These are phyloP conservation scores for Netelia inedita DNA, from an alignment of 2,888 invertebrate genomes.

Conservation along the genomic window DNA sequence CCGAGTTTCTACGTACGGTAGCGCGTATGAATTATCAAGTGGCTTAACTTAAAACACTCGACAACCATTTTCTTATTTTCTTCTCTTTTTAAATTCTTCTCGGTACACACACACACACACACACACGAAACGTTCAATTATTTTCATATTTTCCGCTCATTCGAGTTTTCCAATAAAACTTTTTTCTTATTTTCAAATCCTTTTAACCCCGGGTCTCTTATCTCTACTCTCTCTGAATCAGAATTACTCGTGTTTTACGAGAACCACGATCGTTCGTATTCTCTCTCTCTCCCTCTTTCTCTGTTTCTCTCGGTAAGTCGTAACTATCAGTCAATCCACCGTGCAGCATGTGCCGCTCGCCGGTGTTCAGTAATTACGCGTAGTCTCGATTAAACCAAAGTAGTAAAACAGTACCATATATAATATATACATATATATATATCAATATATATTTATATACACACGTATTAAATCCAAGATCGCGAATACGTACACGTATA, in stretches of 20 bases:
- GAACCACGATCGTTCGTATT: neutral
- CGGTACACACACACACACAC: too few species aligned
- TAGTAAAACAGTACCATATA: neutral
- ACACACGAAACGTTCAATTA: too few species aligned
- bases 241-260: too few species aligned
- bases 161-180: neutral
- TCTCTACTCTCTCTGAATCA: too few species aligned
- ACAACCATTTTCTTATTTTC: neutral
- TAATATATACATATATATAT: too few species aligned
- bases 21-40: conserved; percentile 46
- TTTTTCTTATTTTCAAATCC: too few species aligned
- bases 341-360: conserved; percentile 3
- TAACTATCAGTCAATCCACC: conserved; percentile 16
- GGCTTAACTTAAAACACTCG: neutral
- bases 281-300: conserved; percentile 1
- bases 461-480: too few species aligned
- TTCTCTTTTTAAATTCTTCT: neutral
- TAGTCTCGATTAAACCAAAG: conserved; percentile 32
- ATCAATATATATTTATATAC: too few species aligned
- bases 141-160: conserved; percentile 1
- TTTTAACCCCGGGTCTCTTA: too few species aligned
- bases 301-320: neutral
- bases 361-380: conserved; percentile 27
- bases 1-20: conserved; percentile 8
- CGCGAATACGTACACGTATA: too few species aligned